phyloP scores from a whole-genome alignment of 2,888 invertebrate species.

The Drosophila bunnanda region DNA sequence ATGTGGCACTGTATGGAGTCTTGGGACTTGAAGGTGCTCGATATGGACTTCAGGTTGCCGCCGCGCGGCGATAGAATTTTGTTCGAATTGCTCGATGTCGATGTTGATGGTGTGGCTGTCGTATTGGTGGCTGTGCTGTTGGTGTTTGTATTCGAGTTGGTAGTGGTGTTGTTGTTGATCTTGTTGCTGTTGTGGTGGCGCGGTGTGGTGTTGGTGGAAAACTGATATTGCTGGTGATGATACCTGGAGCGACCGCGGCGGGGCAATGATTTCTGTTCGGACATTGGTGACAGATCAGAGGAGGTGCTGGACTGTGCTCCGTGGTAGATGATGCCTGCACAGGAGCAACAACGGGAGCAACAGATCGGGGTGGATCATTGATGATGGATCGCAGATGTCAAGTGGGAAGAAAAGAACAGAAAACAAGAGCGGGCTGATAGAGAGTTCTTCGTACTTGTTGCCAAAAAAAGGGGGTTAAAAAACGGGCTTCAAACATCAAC shows the following conservation, averaged over 20 bases:
- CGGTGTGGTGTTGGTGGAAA: slow-evolving; percentile 86
- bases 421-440: slow-evolving; percentile 69
- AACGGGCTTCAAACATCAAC: slow-evolving; percentile 19
- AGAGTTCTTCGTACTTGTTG: slow-evolving; percentile 47
- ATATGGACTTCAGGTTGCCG: slow-evolving; percentile 84
- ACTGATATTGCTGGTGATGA: slow-evolving; percentile 85
- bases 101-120: slow-evolving; percentile 69
- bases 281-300: slow-evolving; percentile 91
- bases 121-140: slow-evolving; percentile 65
- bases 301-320: slow-evolving; percentile 91
- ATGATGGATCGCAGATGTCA: slow-evolving; percentile 37
- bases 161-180: slow-evolving; percentile 74
- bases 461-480: slow-evolving; percentile 2
- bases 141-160: slow-evolving; percentile 45
- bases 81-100: slow-evolving; percentile 67
- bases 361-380: slow-evolving; percentile 36
- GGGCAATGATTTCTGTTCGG: slow-evolving; percentile 91
- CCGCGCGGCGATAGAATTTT: slow-evolving; percentile 85
- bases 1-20: slow-evolving; percentile 84
- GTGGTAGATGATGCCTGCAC: slow-evolving; percentile 89
- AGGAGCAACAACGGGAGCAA: slow-evolving; percentile 30
- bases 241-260: slow-evolving; percentile 90
- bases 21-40: slow-evolving; percentile 84
- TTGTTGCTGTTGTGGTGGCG: slow-evolving; percentile 85
- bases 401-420: slow-evolving; percentile 66